Base-by-base conservation (phyloP, 2,888 invertebrate genomes). In the Cephus runcator region DNA sequence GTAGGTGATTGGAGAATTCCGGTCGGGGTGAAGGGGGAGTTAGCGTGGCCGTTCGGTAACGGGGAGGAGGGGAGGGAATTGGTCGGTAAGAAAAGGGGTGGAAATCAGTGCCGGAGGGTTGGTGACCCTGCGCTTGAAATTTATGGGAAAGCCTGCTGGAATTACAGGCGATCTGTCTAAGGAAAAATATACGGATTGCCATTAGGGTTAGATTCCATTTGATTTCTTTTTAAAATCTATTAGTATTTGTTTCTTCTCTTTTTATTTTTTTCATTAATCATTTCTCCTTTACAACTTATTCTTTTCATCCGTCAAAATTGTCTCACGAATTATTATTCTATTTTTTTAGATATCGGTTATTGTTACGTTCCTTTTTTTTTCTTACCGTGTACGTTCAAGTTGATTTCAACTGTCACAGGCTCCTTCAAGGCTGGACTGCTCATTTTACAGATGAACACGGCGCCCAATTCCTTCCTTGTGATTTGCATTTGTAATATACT, bases 311-410 rank as follows among this genome's bases (percentile, higher is more conserved):
- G n/a, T 68, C 12, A 15, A 23, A 11, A 12, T 15, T 36, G 35
- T 75, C 69, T 75, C 34, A 12, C n/a, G 36, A 56, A 68, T 69
- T 30, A 33, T 30, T 35, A 9, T 34, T 69, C 12, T 75, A 34
- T 56, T 34, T 35, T 30, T 33, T 69, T 68, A 73, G 34, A n/a
- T 56, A 73, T 76, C 73, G 73, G 73, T 75, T 76, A 34, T 34
- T 34, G 36, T 34, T 34, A 68, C 33, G 33, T 73, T 73, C 75
- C 34, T 33, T 36, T 12, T 71, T 71, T 69, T 33, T 68, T 92
- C 95, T 93, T 91, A 97, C 96, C 96, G 91, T 96, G 93, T 71
- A 96, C 95, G 88, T 96, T 95, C 36, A 96, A 92, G 81, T 93
- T 93, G 80, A 96, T 92, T 88, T 92, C 93, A 81, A 93, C 93